Conservation (phyloP, 2,888 invertebrate genomes). For the Dicranocentrus wangi region DNA sequence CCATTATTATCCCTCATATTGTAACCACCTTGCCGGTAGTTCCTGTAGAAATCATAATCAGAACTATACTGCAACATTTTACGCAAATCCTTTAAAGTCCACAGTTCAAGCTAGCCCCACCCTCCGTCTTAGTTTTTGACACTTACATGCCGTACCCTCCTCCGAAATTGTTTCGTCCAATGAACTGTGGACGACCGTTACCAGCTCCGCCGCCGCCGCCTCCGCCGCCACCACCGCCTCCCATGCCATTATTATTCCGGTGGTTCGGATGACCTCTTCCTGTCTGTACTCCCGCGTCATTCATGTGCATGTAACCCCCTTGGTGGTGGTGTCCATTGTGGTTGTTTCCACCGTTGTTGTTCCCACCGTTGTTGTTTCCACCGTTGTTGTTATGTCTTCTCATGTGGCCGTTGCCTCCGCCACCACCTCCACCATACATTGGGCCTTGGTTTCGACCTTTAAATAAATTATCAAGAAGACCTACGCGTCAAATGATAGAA, state of each 20-base stretch:
- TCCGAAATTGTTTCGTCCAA: conserved; percentile 55
- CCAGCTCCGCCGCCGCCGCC: conserved; percentile 12
- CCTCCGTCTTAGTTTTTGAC: too few relatives aligned
- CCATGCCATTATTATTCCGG: background rate
- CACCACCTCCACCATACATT: conserved; percentile 38
- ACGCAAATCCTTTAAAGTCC: too few relatives aligned
- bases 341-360: too few relatives aligned
- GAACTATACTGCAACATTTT: too few relatives aligned
- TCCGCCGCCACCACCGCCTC: conserved; percentile 21
- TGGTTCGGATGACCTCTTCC: conserved; percentile 7
- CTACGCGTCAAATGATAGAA: conserved; percentile 31
- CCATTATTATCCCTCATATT: conserved; percentile 31
- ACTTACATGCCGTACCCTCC: conserved; percentile 35
- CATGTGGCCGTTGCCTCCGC: background rate
- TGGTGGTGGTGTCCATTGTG: too few relatives aligned
- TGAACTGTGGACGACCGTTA: conserved; percentile 36
- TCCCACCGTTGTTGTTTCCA: conserved; percentile 23
- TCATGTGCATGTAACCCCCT: background rate
- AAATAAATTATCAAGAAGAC: conserved; percentile 57
- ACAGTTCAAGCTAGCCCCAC: too few relatives aligned
- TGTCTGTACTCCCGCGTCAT: conserved; percentile 37
- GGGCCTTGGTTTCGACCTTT: conserved; percentile 40
- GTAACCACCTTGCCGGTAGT: conserved; percentile 57
- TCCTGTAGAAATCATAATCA: conserved; percentile 23
- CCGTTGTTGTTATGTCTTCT: background rate